Conservation (phyloP, 2,888 invertebrate species). For the Clusia tigrina region DNA sequence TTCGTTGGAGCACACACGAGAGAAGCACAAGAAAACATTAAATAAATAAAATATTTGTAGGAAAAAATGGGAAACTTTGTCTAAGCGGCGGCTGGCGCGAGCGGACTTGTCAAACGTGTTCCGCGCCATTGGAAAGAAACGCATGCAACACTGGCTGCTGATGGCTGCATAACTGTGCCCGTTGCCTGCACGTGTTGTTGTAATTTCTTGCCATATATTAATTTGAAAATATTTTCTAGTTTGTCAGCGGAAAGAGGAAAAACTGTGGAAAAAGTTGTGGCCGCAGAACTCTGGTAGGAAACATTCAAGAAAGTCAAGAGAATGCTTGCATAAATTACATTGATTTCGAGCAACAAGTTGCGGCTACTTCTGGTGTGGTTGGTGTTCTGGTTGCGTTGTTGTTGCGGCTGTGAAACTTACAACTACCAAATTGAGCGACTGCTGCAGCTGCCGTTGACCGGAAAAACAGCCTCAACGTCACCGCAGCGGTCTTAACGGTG, state of each 20-base stretch:
- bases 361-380: background rate
- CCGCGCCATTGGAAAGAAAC: slow-evolving; percentile 49
- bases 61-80: no score
- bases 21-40: no score
- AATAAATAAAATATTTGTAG: no score
- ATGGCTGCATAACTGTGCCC: slow-evolving; percentile 43
- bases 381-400: background rate
- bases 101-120: slow-evolving; percentile 53
- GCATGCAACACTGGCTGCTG: slow-evolving; percentile 40
- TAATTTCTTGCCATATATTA: background rate
- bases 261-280: no score
- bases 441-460: slow-evolving; percentile 22
- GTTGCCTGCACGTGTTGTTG: no score
- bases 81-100: slow-evolving; percentile 27
- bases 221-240: slow-evolving; percentile 1
- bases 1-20: no score
- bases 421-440: background rate
- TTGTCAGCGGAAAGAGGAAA: no score
- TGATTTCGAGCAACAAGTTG: background rate
- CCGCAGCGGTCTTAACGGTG: background rate
- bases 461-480: slow-evolving; percentile 30
- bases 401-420: background rate
- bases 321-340: background rate
- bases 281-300: no score
- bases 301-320: background rate